phyloP scores from a whole-genome alignment of 2,797 vertebrate species.

The Vespertilio murinus region DNA sequence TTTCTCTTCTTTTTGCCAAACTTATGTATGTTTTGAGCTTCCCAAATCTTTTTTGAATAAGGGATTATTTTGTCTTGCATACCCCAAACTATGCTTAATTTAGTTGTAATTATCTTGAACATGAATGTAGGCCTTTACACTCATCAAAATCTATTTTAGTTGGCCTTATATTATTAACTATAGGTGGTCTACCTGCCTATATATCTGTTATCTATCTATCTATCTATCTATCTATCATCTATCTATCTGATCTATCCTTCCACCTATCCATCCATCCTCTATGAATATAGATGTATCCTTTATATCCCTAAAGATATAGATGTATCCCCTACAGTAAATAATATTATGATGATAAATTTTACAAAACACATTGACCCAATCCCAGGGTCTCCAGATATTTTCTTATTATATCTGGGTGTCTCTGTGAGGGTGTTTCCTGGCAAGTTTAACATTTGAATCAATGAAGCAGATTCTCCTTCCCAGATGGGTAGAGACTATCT shows the following conservation, averaged over 20 bases:
- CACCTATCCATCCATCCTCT: neutral
- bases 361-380: neutral
- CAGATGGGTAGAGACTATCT: neutral
- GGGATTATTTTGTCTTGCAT: neutral
- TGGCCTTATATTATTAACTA: neutral
- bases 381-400: neutral
- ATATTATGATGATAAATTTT: neutral
- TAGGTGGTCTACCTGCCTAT: neutral
- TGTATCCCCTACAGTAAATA: neutral
- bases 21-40: neutral
- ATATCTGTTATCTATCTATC: neutral
- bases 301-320: neutral
- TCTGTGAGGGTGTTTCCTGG: neutral
- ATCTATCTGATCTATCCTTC: neutral
- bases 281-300: neutral
- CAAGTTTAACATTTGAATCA: neutral
- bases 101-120: neutral
- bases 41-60: neutral
- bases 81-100: neutral
- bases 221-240: too few relatives aligned
- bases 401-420: neutral
- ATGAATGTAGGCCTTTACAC: neutral
- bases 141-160: neutral
- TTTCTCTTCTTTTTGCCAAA: constrained; percentile 7
- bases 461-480: neutral